A percentile compares a stretch with the other conserved stretches of the same genome.
Conservation (phyloP, 1,140 invertebrate genomes). For the Drosophila punjabiensis region DNA sequence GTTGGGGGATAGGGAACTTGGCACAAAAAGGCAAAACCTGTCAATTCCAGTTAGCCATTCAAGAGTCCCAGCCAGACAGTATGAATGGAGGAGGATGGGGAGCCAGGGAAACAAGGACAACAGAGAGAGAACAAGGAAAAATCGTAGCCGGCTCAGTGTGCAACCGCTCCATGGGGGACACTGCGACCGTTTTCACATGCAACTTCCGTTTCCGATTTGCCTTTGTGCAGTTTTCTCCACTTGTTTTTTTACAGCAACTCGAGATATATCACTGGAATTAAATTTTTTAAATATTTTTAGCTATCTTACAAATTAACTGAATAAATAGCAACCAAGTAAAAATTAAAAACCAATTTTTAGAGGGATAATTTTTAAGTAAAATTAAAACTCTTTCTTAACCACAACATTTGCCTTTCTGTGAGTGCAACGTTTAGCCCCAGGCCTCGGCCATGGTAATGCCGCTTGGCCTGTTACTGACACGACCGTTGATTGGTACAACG, state of each 20-base stretch:
- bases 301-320: background rate
- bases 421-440: conserved; percentile 58
- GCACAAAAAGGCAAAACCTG: conserved; percentile 75
- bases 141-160: conserved; percentile 48
- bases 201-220: conserved; percentile 78
- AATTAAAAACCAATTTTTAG: background rate
- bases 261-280: conserved; percentile 5
- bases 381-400: too few species aligned
- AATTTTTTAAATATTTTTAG: background rate
- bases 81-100: background rate
- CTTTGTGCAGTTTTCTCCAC: conserved; percentile 53
- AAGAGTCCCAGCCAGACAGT: conserved; percentile 40
- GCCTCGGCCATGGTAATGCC: conserved; percentile 24
- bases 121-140: conserved; percentile 36
- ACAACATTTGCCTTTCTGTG: conserved; percentile 1
- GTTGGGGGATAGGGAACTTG: conserved; percentile 34
- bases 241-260: conserved; percentile 15
- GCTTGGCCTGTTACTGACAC: conserved; percentile 66
- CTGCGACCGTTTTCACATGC: conserved; percentile 68
- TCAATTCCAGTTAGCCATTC: conserved; percentile 75
- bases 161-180: conserved; percentile 40
- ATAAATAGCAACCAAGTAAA: too few species aligned
- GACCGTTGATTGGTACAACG: conserved; percentile 62
- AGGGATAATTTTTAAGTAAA: background rate
- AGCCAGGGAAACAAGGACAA: conserved; percentile 11